Evolutionary conservation across 2,797 vertebrate species (phyloP), one percentile per base, ranked within the genome.

Genomic region (Pantherophis vulpinus): DNA sequence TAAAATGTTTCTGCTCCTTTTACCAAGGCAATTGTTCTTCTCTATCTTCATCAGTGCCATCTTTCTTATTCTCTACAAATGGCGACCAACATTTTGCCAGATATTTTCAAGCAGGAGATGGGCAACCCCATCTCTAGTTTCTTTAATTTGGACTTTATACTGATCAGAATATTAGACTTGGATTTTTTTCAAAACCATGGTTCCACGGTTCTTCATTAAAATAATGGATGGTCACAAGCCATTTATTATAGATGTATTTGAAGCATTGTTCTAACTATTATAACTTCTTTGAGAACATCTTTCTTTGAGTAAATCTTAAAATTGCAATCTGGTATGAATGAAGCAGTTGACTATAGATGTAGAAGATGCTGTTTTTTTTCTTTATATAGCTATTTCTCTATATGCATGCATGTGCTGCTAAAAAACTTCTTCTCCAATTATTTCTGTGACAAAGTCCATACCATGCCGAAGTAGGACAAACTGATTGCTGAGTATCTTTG

Each of bases 271-370:
- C 27, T 56, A 51, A 20, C 58, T 18, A 5, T 25, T 59, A n/a
- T 86, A 83, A 47, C n/a, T 25, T 23, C 13, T 20, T 54, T 87
- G 58, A 86, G 29, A 83, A 86, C 11, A 70, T 32, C 14, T 70
- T 70, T 70, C 66, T 90, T 54, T 95, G 89, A 59, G 59, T 91
- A 96, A 95, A 95, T 86, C 87, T 55, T 58, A 90, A 91, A 54
- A 29, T 95, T 70, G 94, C 97, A 95, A 96, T 86, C 95, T 79
- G 92, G 97, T 96, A 55, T 27, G 12, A 59, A 60, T 83, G 18
- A 12, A 60, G 9, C 37, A 54, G 7, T 51, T 12, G 27, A 32
- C n/a, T 59, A 63, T 9, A 20, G 32, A 32, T 29, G 58, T n/a
- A 55, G 13, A 23, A 92, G 12, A 86, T 18, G 23, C 16, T 9